These are phyloP conservation scores for Balaenoptera acutorostrata DNA, from an alignment of 2,113 vertebrate species.

Conservation along the genomic window DNA sequence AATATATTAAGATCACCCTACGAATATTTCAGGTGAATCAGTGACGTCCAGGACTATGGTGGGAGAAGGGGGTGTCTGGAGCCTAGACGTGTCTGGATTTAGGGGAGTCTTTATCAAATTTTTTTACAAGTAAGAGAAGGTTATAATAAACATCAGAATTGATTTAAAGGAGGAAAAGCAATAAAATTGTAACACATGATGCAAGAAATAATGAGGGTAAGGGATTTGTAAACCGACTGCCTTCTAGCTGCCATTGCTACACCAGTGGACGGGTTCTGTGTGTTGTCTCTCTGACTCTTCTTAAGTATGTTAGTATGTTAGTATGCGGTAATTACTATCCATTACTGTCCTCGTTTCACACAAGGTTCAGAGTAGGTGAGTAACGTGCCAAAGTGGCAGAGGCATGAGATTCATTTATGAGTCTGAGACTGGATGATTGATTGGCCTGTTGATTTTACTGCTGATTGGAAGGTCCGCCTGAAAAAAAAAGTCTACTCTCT, in stretches of 20 bases:
- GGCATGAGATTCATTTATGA: not conserved
- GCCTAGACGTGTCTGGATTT: not conserved
- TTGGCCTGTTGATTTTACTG: not conserved
- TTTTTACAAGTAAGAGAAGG: not conserved
- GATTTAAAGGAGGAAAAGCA: not conserved
- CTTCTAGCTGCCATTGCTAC: fast-evolving
- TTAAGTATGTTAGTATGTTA: fast-evolving
- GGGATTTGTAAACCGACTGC: not conserved
- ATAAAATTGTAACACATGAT: not conserved
- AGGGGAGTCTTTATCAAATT: not conserved
- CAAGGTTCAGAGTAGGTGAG: not conserved
- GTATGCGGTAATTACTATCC: not conserved
- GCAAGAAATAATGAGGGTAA: not conserved
- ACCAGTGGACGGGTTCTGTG: not conserved
- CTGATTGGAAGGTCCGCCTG: not conserved
- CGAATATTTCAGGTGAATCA: not conserved
- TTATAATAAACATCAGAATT: not conserved
- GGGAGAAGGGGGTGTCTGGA: not conserved
- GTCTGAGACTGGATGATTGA: not conserved
- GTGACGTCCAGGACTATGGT: not conserved
- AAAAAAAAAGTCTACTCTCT: not conserved
- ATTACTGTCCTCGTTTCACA: not conserved
- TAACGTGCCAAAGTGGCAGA: not conserved
- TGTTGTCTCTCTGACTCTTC: not conserved
- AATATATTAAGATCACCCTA: not conserved